Evolutionary conservation across 1,140 invertebrate genomes (phyloP).

Genomic region (Brachystomella parvula): DNA sequence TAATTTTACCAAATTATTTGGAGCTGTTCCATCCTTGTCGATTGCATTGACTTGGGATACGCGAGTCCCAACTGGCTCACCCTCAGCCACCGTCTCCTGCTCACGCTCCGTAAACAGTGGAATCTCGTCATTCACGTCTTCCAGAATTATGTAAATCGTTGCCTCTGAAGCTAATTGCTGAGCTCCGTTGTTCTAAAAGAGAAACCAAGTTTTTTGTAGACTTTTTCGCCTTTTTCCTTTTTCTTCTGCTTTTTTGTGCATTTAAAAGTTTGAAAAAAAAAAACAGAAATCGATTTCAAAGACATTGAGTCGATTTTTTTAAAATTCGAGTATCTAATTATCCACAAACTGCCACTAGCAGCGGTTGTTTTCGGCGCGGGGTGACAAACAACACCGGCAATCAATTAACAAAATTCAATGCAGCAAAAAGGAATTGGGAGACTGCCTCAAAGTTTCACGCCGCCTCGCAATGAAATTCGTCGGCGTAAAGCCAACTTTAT

Average conservation of each 20-base stretch:
- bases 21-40: slow-evolving; percentile 90
- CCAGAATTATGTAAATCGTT: slow-evolving; percentile 83
- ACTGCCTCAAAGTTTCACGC: no score
- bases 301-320: no score
- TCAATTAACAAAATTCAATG: no score
- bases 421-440: no score
- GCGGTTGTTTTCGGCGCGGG: no score
- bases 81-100: slow-evolving; percentile 84
- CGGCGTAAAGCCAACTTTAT: no score
- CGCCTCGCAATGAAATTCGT: no score
- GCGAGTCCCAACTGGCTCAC: slow-evolving; percentile 85
- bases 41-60: slow-evolving; percentile 93
- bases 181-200: slow-evolving; percentile 78
- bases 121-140: slow-evolving; percentile 92
- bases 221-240: background rate
- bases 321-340: background rate
- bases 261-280: slow-evolving; percentile 15
- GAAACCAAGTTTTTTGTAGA: background rate
- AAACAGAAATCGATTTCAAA: no score
- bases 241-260: background rate
- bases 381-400: no score
- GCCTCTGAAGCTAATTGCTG: slow-evolving; percentile 90
- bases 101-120: slow-evolving; percentile 75
- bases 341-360: no score
- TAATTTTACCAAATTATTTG: slow-evolving; percentile 73